Conservation (phyloP, 2,113 vertebrate genomes). For the Hylia prasina region DNA sequence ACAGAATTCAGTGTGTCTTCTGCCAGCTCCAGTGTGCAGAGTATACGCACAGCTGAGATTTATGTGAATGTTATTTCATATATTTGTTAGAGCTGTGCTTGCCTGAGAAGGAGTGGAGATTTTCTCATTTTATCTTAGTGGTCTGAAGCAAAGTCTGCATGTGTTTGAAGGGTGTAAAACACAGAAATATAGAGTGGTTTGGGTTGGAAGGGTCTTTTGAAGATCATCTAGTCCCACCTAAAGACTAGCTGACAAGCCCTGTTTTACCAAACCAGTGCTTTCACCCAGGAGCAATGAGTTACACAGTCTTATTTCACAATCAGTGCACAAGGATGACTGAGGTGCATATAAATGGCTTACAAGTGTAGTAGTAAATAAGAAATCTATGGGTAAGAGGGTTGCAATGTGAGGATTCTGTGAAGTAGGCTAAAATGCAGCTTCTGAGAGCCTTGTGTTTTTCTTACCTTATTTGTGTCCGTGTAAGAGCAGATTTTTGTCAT, state of each 20-base stretch:
- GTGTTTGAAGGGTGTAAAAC: background rate
- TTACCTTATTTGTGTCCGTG: background rate
- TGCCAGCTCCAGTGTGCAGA: background rate
- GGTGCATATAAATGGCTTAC: background rate
- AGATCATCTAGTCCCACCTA: background rate
- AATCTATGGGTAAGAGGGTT: background rate
- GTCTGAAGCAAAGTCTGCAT: background rate
- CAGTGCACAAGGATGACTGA: background rate
- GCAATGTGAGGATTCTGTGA: background rate
- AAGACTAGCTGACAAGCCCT: background rate
- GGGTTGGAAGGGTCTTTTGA: background rate
- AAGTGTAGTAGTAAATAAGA: background rate
- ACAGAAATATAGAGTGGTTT: background rate
- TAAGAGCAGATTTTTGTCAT: background rate
- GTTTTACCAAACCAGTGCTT: background rate
- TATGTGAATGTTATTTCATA: background rate
- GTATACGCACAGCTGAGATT: background rate
- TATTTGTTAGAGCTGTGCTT: background rate
- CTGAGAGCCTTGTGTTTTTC: background rate
- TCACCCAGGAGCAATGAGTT: background rate
- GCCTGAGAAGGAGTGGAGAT: background rate
- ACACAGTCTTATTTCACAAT: background rate
- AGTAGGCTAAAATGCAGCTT: background rate
- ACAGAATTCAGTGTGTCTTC: background rate
- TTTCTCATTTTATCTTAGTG: background rate